Percentiles rank a stretch among this genome's conserved stretches.
phyloP scores from a whole-genome alignment of 2,113 vertebrate genomes.

The Ptilonorhynchus violaceus region DNA sequence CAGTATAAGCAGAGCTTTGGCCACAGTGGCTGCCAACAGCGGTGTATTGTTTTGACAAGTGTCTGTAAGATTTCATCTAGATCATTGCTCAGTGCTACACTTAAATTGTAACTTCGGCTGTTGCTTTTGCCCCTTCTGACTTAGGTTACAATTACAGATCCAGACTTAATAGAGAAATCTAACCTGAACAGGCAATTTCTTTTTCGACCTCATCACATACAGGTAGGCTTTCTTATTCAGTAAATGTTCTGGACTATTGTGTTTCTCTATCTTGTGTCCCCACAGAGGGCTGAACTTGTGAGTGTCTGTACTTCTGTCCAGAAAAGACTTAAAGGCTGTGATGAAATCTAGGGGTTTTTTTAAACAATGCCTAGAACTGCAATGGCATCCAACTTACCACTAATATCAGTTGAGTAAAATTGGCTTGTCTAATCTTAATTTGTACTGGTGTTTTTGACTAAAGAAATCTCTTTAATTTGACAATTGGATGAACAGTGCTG shows the following conservation, averaged over 20 bases:
- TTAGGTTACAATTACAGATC: conserved; percentile 94
- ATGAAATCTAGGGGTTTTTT: background rate
- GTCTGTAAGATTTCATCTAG: background rate
- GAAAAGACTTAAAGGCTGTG: background rate
- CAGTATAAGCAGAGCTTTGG: background rate
- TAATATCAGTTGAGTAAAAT: background rate
- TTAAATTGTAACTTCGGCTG: background rate
- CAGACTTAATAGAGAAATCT: conserved; percentile 98
- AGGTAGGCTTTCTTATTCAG: conserved; percentile 72
- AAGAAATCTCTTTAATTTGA: background rate
- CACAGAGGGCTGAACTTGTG: background rate
- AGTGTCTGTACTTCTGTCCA: background rate
- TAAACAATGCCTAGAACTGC: background rate
- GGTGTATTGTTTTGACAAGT: background rate
- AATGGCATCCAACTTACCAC: background rate
- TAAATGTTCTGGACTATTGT: background rate
- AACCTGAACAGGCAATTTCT: conserved; percentile 98
- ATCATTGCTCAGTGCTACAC: background rate
- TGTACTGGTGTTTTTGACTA: background rate
- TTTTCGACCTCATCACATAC: conserved; percentile 95
- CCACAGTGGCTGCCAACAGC: background rate
- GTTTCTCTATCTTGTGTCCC: background rate
- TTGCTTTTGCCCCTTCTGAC: conserved; percentile 41
- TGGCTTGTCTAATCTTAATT: background rate
- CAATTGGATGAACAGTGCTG: background rate